Percentiles rank a stretch among this genome's conserved stretches.
Evolutionary conservation across 2,888 invertebrate genomes (phyloP).

Genomic region (Pilophorus perplexus): DNA sequence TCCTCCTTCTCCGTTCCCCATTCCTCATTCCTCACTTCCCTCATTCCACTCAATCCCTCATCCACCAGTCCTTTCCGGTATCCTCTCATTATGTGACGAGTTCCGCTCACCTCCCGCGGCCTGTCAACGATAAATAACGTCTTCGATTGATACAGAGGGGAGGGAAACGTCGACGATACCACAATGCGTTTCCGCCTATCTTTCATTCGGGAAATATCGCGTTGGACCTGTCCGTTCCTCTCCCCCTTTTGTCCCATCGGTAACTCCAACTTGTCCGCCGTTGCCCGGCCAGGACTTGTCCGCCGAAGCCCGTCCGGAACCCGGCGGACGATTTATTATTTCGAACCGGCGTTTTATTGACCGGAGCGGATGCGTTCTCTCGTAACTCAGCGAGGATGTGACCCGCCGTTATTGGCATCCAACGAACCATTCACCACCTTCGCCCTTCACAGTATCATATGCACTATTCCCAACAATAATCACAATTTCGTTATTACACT

Average conservation of each 20-base stretch:
- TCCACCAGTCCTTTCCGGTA: slow-evolving; percentile 14
- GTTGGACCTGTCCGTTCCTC: too few relatives aligned
- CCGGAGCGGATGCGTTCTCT: slow-evolving; percentile 6
- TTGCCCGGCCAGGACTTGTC: not conserved
- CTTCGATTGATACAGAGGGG: slow-evolving; percentile 34
- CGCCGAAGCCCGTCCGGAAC: slow-evolving; percentile 2
- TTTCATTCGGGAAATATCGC: slow-evolving; percentile 17
- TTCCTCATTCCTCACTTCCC: too few relatives aligned
- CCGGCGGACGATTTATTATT: slow-evolving; percentile 30
- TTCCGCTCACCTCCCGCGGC: slow-evolving; percentile 14
- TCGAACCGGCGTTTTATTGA: slow-evolving; percentile 24
- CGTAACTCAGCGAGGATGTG: not conserved
- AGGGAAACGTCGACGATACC: not conserved
- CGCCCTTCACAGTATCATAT: too few relatives aligned
- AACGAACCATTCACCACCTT: too few relatives aligned
- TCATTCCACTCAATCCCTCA: too few relatives aligned
- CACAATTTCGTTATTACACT: too few relatives aligned
- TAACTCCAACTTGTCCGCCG: too few relatives aligned
- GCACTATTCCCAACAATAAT: too few relatives aligned
- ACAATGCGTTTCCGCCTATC: slow-evolving; percentile 27
- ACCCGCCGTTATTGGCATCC: too few relatives aligned
- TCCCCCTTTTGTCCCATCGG: too few relatives aligned
- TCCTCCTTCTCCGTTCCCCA: too few relatives aligned
- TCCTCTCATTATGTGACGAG: slow-evolving; percentile 25
- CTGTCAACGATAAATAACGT: slow-evolving; percentile 37